These are phyloP conservation scores for Cebus imitator DNA, from an alignment of 2,113 vertebrate species.

Conservation along the genomic window DNA sequence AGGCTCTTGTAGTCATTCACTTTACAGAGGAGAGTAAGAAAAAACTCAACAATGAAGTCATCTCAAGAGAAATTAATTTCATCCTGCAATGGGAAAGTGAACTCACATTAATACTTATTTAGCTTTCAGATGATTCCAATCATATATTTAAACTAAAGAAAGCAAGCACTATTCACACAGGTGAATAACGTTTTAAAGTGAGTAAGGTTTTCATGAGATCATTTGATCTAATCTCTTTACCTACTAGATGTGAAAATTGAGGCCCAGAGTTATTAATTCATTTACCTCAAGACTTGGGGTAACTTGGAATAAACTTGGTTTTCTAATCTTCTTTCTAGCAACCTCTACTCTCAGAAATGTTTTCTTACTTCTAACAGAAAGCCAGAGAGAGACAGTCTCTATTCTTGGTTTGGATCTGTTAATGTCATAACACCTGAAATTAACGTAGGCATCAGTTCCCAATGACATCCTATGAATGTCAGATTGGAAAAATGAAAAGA, in stretches of 20 bases:
- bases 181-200: neutral
- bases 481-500: neutral
- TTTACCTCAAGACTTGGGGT: neutral
- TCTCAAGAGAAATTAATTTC: constrained; percentile 37
- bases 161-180: neutral
- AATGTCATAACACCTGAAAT: neutral
- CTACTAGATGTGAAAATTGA: neutral
- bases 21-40: constrained; percentile 56
- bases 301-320: constrained; percentile 8
- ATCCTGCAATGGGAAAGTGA: neutral
- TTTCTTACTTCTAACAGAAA: constrained; percentile 1
- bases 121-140: neutral
- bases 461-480: neutral
- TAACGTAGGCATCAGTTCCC: neutral
- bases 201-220: neutral
- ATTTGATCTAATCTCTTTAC: constrained; percentile 11
- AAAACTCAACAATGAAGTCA: constrained; percentile 56
- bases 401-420: neutral
- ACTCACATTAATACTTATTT: neutral
- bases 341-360: neutral
- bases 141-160: neutral
- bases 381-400: neutral
- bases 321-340: neutral
- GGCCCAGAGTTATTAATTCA: neutral
- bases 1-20: constrained; percentile 39